Conservation (phyloP, 1,140 invertebrate genomes). For the Apis mellifera region DNA sequence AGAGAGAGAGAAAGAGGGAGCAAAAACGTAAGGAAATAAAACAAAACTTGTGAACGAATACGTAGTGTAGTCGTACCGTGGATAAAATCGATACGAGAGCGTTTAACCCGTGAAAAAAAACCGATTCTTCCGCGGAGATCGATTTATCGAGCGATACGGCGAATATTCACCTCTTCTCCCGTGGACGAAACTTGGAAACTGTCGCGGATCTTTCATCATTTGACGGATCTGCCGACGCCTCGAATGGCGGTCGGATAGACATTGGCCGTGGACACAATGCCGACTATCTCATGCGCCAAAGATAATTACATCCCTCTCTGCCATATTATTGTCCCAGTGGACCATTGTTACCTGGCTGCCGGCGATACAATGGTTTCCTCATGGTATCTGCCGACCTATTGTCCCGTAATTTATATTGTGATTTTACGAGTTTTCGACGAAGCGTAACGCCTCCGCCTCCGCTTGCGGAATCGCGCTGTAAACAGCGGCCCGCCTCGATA, state of each 20-base stretch:
- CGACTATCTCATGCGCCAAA: slow-evolving; percentile 54
- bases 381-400: slow-evolving; percentile 55
- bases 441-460: slow-evolving; percentile 19
- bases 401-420: slow-evolving; percentile 62
- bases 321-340: slow-evolving; percentile 59
- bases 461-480: slow-evolving; percentile 29
- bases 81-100: no score
- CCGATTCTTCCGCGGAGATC: neutral
- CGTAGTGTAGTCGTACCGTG: no score
- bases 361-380: slow-evolving; percentile 57
- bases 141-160: neutral
- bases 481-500: slow-evolving; percentile 39
- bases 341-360: slow-evolving; percentile 58
- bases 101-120: no score
- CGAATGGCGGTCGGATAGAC: slow-evolving; percentile 37
- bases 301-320: slow-evolving; percentile 67
- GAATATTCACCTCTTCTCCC: neutral
- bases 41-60: no score
- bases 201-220: slow-evolving; percentile 50
- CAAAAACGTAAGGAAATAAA: no score
- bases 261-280: slow-evolving; percentile 56
- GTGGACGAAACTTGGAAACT: slow-evolving; percentile 13
- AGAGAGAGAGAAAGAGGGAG: no score
- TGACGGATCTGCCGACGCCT: slow-evolving; percentile 42
- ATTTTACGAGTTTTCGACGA: slow-evolving; percentile 62